Conservation (phyloP, 2,113 vertebrate species). For the Conger conger region DNA sequence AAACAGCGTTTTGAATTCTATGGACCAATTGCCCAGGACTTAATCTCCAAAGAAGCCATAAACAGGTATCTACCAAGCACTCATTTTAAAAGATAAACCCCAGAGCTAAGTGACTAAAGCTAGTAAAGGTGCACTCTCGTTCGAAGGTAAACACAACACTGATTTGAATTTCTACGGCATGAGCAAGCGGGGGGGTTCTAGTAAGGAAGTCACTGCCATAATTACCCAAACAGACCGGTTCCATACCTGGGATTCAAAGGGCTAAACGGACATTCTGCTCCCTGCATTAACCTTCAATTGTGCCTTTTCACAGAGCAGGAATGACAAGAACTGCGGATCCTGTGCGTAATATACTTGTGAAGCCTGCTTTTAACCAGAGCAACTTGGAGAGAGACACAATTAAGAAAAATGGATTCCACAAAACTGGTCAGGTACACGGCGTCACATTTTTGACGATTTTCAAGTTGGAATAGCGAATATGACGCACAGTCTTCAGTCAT, state of each 20-base stretch:
- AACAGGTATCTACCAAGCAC: background rate
- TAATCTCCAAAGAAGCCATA: background rate
- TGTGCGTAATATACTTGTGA: conserved; percentile 33
- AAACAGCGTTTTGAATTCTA: too few relatives aligned
- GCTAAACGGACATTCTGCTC: conserved; percentile 15
- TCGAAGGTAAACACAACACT: background rate
- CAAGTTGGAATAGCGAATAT: background rate
- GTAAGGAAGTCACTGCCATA: conserved; percentile 61
- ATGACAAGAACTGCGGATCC: conserved; percentile 51
- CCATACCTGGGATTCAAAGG: conserved; percentile 26
- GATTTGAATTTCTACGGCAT: background rate
- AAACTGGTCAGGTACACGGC: conserved; percentile 48
- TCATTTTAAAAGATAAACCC: background rate
- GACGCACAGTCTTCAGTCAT: background rate
- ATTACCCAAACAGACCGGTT: conserved; percentile 34
- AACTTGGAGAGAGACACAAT: conserved; percentile 35
- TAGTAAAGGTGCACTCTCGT: background rate
- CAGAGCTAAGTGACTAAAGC: background rate
- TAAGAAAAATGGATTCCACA: conserved; percentile 44
- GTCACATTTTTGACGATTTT: background rate
- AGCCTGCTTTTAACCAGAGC: conserved; percentile 30
- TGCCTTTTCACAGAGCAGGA: conserved; percentile 14
- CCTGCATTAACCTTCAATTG: conserved; percentile 20
- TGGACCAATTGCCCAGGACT: background rate
- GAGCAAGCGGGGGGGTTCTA: conserved; percentile 12